phyloP scores from a whole-genome alignment of 2,113 vertebrate genomes.

The Nannospalax galili region DNA sequence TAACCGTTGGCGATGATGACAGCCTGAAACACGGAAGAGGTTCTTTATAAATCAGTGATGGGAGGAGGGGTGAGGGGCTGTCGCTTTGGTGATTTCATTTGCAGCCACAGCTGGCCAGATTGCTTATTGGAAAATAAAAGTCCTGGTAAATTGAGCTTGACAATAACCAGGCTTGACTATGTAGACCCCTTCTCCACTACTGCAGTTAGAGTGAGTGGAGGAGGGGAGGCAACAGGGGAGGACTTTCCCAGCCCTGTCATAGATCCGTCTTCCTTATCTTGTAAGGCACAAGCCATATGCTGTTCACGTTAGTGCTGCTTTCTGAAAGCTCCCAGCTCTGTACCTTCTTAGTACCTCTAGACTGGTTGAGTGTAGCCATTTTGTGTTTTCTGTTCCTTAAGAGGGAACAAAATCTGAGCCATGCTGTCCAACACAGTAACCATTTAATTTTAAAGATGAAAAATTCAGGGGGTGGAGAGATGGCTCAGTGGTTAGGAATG shows the following conservation, averaged over 20 bases:
- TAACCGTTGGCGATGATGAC: not conserved
- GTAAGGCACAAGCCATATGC: conserved; percentile 25
- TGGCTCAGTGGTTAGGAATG: not conserved
- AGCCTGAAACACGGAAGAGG: not conserved
- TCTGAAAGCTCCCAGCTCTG: not conserved
- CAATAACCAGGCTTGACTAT: conserved; percentile 71
- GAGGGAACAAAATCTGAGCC: not conserved
- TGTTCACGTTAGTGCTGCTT: not conserved
- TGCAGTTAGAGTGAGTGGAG: conserved; percentile 37
- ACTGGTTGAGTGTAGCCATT: not conserved
- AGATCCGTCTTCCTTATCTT: conserved; percentile 43
- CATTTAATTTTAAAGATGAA: not conserved
- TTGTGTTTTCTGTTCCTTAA: not conserved
- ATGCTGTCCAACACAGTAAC: not conserved
- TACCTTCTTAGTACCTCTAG: rapidly evolving
- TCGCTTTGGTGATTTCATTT: conserved; percentile 77
- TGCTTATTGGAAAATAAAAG: conserved; percentile 80
- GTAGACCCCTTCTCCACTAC: not conserved
- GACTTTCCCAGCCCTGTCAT: not conserved
- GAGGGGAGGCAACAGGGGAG: not conserved
- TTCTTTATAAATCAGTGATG: conserved; percentile 71
- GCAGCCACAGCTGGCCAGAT: conserved; percentile 77
- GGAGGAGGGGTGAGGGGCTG: conserved; percentile 23
- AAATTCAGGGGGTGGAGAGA: not conserved
- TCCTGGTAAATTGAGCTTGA: conserved; percentile 78